phyloP scores from a whole-genome alignment of 2,888 invertebrate species.

The Ditula angustiorana region DNA sequence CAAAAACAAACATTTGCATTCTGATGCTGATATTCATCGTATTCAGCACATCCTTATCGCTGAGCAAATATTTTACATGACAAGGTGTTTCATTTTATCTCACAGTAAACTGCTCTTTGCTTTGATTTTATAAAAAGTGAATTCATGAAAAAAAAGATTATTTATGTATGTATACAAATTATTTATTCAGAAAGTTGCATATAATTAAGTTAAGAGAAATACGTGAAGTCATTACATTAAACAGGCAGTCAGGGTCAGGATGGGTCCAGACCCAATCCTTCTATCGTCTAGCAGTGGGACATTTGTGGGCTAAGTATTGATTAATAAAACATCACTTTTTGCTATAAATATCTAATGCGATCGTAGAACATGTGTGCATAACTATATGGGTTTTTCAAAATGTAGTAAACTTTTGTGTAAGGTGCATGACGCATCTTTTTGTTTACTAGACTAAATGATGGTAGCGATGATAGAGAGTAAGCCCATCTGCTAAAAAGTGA shows the following conservation, averaged over 20 bases:
- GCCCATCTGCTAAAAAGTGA: too few species aligned
- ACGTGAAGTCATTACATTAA: background rate
- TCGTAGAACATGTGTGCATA: too few species aligned
- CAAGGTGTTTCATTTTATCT: constrained; percentile 43
- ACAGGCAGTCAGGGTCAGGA: background rate
- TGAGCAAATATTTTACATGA: constrained; percentile 54
- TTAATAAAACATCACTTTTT: too few species aligned
- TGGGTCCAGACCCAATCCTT: background rate
- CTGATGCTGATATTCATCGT: constrained; percentile 59
- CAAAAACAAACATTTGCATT: constrained; percentile 54
- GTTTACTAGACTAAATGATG: too few species aligned
- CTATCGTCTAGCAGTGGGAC: background rate
- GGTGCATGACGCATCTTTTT: too few species aligned
- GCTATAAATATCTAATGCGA: too few species aligned
- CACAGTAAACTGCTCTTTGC: constrained; percentile 17
- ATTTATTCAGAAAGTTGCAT: background rate
- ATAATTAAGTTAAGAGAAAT: background rate
- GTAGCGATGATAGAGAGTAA: too few species aligned
- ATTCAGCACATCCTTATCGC: constrained; percentile 70
- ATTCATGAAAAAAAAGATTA: background rate
- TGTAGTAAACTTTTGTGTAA: too few species aligned
- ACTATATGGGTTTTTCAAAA: too few species aligned
- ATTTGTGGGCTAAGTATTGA: background rate
- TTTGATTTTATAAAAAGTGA: constrained; percentile 12
- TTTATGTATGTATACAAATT: background rate